phyloP scores from a whole-genome alignment of 2,888 invertebrate genomes.

The Ametastegia equiseti region DNA sequence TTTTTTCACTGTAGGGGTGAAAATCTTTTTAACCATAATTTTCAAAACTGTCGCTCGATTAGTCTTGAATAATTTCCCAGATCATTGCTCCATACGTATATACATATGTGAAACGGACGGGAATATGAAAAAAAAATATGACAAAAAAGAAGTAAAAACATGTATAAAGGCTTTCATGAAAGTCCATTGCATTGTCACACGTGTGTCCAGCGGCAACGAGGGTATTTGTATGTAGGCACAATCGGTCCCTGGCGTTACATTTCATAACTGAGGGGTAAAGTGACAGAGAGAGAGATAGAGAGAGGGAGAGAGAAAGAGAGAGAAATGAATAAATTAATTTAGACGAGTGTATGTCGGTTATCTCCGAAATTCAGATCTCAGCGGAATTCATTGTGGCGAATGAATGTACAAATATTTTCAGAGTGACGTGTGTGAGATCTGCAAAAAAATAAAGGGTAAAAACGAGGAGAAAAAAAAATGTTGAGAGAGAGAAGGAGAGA shows the following conservation, averaged over 20 bases:
- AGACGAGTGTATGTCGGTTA: slow-evolving; percentile 33
- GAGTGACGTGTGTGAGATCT: slow-evolving; percentile 1
- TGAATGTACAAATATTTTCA: slow-evolving; percentile 34
- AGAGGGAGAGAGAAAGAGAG: background rate
- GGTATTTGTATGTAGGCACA: background rate
- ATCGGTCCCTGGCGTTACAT: slow-evolving; percentile 12
- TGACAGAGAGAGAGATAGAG: background rate
- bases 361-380: slow-evolving; percentile 43
- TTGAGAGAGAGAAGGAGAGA: background rate
- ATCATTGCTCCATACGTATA: background rate
- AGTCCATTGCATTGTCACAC: background rate
- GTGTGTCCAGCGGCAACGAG: background rate
- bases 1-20: no score
- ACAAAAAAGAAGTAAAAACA: background rate
- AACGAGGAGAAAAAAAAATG: background rate
- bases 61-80: background rate
- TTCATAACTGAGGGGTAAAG: background rate
- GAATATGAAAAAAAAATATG: background rate
- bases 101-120: background rate
- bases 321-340: slow-evolving; percentile 38
- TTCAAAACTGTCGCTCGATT: no score
- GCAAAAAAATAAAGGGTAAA: background rate
- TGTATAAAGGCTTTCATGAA: background rate
- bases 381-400: slow-evolving; percentile 35
- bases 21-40: no score